Conservation (phyloP, 2,888 invertebrate genomes). For the Lamellibrachia columna region DNA sequence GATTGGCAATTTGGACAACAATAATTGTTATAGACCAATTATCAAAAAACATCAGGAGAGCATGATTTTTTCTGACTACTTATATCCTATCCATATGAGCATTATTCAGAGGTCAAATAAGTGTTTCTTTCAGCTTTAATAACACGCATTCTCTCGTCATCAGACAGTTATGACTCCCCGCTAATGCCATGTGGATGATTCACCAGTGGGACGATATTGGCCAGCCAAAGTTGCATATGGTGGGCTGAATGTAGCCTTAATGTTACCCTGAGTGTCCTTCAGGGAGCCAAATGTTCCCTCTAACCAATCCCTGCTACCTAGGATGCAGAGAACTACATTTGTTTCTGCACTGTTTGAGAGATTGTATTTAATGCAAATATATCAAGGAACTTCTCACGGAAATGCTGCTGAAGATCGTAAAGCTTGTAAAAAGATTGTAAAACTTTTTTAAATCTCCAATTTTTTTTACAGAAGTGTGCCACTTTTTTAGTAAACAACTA, state of each 20-base stretch:
- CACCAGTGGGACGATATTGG: not conserved
- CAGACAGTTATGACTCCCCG: not conserved
- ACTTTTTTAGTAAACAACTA: too few species aligned
- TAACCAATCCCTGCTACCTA: not conserved
- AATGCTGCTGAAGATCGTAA: not conserved
- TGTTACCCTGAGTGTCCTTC: not conserved
- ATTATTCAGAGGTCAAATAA: not conserved
- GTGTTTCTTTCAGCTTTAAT: not conserved
- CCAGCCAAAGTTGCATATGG: not conserved
- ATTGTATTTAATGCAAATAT: not conserved
- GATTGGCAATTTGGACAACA: slow-evolving; percentile 11
- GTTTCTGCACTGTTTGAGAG: not conserved
- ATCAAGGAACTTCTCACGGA: too few species aligned
- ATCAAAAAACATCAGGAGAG: not conserved
- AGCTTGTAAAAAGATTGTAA: not conserved
- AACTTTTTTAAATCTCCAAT: too few species aligned
- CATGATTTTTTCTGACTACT: not conserved
- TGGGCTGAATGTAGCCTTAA: not conserved
- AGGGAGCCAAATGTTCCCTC: not conserved
- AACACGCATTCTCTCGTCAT: not conserved
- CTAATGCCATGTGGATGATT: not conserved
- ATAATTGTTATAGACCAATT: not conserved
- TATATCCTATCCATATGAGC: not conserved
- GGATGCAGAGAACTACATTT: not conserved
- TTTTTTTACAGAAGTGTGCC: too few species aligned